phyloP scores from a whole-genome alignment of 2,113 vertebrate species.

The Bungarus multicinctus region DNA sequence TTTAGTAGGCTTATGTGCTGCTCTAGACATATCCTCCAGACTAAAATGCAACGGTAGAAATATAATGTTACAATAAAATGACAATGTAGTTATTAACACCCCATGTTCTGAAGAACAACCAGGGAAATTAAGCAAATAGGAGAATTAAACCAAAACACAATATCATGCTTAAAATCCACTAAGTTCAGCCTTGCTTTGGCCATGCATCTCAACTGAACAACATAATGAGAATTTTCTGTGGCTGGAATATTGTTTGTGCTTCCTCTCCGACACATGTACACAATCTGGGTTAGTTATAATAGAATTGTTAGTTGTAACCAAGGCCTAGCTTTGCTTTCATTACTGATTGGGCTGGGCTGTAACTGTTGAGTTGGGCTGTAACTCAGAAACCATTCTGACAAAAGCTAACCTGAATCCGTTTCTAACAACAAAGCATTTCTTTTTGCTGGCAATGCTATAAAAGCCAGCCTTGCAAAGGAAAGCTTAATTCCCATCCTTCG shows the following conservation, averaged over 20 bases:
- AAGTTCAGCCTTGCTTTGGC: neutral
- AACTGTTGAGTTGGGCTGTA: slow-evolving; percentile 3
- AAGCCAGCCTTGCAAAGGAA: neutral
- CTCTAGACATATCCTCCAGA: neutral
- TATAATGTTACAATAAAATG: neutral
- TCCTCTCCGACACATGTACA: neutral
- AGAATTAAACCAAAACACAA: neutral
- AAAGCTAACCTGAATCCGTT: neutral
- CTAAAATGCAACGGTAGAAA: neutral
- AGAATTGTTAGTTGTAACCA: slow-evolving; percentile 24
- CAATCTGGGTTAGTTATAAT: neutral
- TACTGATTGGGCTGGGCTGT: neutral
- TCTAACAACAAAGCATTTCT: slow-evolving; percentile 24
- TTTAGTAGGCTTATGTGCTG: neutral
- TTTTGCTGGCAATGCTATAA: slow-evolving; percentile 11
- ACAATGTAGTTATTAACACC: neutral
- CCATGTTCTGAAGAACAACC: neutral
- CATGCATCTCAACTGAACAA: neutral
- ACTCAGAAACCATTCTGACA: slow-evolving; percentile 8
- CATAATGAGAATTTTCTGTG: neutral
- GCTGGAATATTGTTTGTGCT: neutral
- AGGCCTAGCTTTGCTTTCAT: slow-evolving; percentile 2
- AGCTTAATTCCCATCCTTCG: neutral
- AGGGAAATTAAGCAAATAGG: neutral
- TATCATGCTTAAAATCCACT: neutral